phyloP scores from a whole-genome alignment of 2,113 vertebrate genomes.

The Xiphias gladius region DNA sequence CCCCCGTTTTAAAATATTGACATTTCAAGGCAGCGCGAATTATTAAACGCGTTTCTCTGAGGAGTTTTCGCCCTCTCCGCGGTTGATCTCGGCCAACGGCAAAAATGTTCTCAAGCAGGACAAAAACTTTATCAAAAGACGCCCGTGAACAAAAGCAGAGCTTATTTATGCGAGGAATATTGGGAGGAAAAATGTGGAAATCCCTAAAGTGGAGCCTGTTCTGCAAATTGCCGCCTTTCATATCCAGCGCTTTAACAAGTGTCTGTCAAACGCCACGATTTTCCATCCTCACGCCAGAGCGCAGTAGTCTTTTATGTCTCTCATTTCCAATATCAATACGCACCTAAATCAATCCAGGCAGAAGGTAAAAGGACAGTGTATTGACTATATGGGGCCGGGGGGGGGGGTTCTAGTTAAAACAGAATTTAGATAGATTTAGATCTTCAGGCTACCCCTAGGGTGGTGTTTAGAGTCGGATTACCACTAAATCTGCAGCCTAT shows the following conservation, averaged over 20 bases:
- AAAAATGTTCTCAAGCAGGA: neutral
- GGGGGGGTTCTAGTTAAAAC: constrained; percentile 49
- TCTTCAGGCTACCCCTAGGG: constrained; percentile 62
- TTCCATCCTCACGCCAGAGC: constrained; percentile 21
- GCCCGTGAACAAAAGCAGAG: neutral
- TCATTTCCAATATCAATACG: neutral
- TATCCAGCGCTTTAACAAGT: constrained; percentile 44
- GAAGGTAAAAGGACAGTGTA: neutral
- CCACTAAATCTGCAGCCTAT: constrained; percentile 73
- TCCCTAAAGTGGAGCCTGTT: constrained; percentile 3
- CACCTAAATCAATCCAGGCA: constrained; percentile 13
- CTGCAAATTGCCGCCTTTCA: constrained; percentile 33
- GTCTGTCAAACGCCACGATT: constrained; percentile 41
- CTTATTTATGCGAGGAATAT: constrained; percentile 9
- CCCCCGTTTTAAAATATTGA: neutral
- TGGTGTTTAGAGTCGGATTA: constrained; percentile 80
- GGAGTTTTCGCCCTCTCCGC: neutral
- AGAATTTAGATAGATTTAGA: constrained; percentile 72
- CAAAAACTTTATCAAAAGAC: constrained; percentile 14
- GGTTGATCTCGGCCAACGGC: neutral
- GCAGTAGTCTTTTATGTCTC: neutral
- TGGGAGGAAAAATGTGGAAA: neutral
- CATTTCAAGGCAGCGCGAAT: neutral
- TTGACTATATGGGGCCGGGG: no score
- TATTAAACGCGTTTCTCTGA: neutral